Base-by-base conservation (phyloP, 2,888 invertebrate species). In the Latheticus oryzae region DNA sequence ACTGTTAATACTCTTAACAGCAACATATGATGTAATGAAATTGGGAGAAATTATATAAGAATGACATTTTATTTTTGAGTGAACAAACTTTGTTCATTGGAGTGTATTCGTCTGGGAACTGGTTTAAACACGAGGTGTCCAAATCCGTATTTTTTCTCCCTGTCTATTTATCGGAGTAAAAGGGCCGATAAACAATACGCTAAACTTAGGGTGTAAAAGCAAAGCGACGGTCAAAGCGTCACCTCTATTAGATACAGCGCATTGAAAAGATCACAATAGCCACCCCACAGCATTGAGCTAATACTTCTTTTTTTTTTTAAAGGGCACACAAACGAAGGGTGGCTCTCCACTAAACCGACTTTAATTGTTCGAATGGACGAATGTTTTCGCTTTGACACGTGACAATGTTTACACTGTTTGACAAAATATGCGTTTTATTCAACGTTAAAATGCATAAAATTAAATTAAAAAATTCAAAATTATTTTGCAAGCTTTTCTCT, bases 321-420 rank as follows among this genome's bases (percentile, higher is more conserved):
- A 38, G 40, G 55, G 61, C 54, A 60, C 59, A 60, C 62, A 60
- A 62, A 62, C 58, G 65, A 59, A 63, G 65, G 63, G 64, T 64
- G 64, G 61, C 62, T 11, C 13, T 24, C 16, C 62, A 64, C 68
- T 71, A 73, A 73, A 71, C 65, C 72, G 72, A 73, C 73, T 73
- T 73, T 72, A 72, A 73, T 73, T 72, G 71, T 73, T 67, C 62
- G 61, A 37, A 58, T 65, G 67, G 67, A 65, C 66, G 64, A 58
- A 69, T 65, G 60, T 70, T 69, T 69, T 68, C 61, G 58, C 61
- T 66, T 54, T 19, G 67, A 63, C 72, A 72, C 73, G 73, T 72
- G 73, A 65, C 69, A 50, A 21, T 66, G 69, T 70, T 71, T 69
- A 16, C 21, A 11, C 28, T 38, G 33, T 45, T 37, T 47, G 47